phyloP scores from a whole-genome alignment of 1,140 invertebrate species.

The Polypedilum pembai region DNA sequence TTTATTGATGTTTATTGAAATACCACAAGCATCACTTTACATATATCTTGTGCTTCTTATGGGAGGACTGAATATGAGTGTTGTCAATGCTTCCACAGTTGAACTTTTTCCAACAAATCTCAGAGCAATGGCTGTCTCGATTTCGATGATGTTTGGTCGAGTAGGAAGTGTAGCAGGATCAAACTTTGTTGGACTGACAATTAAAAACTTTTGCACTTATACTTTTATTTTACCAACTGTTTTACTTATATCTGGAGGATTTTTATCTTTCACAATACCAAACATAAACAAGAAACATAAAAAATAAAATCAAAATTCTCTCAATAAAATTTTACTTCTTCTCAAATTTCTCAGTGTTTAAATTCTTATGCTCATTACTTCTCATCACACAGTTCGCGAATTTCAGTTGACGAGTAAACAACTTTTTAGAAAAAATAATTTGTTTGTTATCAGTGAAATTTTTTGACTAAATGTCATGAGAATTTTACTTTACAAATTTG shows the following conservation, averaged over 20 bases:
- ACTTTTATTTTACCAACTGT: slow-evolving; percentile 30
- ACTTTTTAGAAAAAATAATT: too few relatives aligned
- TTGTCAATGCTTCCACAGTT: slow-evolving; percentile 37
- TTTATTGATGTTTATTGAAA: slow-evolving; percentile 30
- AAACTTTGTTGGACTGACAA: slow-evolving; percentile 31
- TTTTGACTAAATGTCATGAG: too few relatives aligned
- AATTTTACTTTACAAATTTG: too few relatives aligned
- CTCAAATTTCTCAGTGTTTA: too few relatives aligned
- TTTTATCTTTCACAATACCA: background rate
- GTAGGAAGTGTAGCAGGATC: slow-evolving; percentile 35
- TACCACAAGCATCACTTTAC: slow-evolving; percentile 32
- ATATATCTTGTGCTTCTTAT: slow-evolving; percentile 32
- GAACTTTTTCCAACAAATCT: slow-evolving; percentile 39
- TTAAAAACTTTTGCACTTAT: slow-evolving; percentile 32
- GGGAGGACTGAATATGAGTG: slow-evolving; percentile 34
- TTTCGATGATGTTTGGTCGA: slow-evolving; percentile 37
- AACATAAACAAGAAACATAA: background rate
- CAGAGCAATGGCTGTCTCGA: slow-evolving; percentile 44
- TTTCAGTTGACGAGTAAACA: too few relatives aligned
- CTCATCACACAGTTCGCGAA: too few relatives aligned
- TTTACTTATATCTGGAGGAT: slow-evolving; percentile 10
- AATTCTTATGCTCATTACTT: too few relatives aligned
- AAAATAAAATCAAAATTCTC: background rate
- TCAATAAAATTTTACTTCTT: too few relatives aligned
- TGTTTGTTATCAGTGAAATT: too few relatives aligned